Percentiles rank a stretch among this genome's conserved stretches.
These are phyloP conservation scores for Tenthredo amoena DNA, from an alignment of 2,888 invertebrate genomes.

Conservation along the genomic window DNA sequence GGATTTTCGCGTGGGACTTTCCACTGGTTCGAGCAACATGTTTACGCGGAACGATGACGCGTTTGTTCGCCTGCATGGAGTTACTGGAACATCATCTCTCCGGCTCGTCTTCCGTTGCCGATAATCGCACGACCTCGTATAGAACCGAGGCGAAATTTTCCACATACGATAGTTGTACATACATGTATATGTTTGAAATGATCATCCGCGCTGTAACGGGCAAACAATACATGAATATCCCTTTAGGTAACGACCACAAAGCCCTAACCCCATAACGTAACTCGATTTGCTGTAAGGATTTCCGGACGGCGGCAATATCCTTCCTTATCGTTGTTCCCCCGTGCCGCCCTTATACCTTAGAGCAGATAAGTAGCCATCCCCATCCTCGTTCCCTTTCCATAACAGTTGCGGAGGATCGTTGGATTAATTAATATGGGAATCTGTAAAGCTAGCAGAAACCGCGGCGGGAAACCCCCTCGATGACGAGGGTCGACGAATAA, in stretches of 20 bases:
- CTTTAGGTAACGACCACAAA: slow-evolving; percentile 27
- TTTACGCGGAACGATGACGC: background rate
- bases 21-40: background rate
- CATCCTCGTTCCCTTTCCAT: background rate
- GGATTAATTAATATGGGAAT: slow-evolving; percentile 43
- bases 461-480: slow-evolving; percentile 14
- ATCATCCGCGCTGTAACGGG: slow-evolving; percentile 3
- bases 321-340: slow-evolving; percentile 33
- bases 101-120: no score
- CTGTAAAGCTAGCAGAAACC: slow-evolving; percentile 31
- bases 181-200: background rate
- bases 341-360: background rate
- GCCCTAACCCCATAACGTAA: slow-evolving; percentile 6
- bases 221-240: slow-evolving; percentile 41
- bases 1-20: slow-evolving; percentile 24
- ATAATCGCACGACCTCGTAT: no score
- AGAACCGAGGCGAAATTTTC: no score
- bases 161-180: background rate
- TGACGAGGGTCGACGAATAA: slow-evolving; percentile 43
- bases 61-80: background rate
- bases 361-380: slow-evolving; percentile 29
- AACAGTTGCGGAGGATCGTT: background rate
- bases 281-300: slow-evolving; percentile 39
- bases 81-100: no score
- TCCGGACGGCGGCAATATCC: slow-evolving; percentile 12